These are phyloP conservation scores for Crematogaster levior DNA, from an alignment of 2,888 invertebrate genomes.

Conservation along the genomic window DNA sequence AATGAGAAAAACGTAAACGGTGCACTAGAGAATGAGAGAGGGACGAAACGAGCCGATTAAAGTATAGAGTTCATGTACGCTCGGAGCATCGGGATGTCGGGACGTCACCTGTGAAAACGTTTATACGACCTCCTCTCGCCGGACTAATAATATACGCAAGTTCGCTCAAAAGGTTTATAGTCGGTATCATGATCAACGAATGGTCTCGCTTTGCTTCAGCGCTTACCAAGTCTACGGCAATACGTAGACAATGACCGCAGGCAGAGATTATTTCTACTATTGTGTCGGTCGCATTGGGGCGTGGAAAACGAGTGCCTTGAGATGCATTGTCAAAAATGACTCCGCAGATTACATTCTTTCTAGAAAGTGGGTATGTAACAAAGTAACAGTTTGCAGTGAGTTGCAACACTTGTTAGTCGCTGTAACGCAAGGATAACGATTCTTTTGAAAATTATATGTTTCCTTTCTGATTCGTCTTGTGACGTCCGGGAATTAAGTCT, in stretches of 20 bases:
- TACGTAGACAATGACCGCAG: conserved; percentile 20
- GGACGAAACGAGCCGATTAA: conserved; percentile 70
- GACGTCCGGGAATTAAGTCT: not conserved
- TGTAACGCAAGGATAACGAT: conserved; percentile 2
- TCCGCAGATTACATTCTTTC: not conserved
- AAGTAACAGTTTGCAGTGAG: not conserved
- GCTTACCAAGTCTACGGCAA: conserved; percentile 21
- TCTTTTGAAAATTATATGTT: not conserved
- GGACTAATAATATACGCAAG: conserved; percentile 71
- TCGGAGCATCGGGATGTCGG: conserved; percentile 68
- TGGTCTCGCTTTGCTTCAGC: conserved; percentile 30
- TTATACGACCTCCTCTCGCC: conserved; percentile 65
- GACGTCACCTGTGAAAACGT: conserved; percentile 71
- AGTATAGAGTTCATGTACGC: conserved; percentile 73
- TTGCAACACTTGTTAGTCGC: conserved; percentile 16
- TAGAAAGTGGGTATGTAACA: not conserved
- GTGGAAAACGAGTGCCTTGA: conserved; percentile 6
- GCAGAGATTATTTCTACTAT: conserved; percentile 9
- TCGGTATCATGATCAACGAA: conserved; percentile 57
- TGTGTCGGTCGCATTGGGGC: not conserved
- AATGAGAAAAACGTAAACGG: conserved; percentile 13
- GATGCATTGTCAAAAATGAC: conserved; percentile 25
- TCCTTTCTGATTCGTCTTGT: not conserved
- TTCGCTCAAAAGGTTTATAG: conserved; percentile 65
- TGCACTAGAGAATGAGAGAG: conserved; percentile 25